These are phyloP conservation scores for Callyntrura sp. DNA, from an alignment of 2,888 invertebrate genomes.

Conservation along the genomic window DNA sequence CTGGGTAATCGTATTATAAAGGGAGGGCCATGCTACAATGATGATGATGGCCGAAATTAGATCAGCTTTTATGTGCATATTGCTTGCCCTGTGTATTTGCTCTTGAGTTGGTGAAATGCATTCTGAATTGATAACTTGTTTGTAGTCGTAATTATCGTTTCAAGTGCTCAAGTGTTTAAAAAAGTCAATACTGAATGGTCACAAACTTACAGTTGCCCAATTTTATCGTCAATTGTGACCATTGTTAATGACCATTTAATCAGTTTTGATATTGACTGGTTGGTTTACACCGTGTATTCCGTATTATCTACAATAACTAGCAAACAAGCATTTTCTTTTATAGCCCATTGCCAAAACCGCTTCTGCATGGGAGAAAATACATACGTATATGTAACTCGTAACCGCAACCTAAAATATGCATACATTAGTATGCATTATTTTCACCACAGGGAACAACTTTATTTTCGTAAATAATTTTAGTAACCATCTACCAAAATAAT, in stretches of 20 bases:
- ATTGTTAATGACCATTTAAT: neutral
- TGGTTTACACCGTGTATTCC: neutral
- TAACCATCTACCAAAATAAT: neutral
- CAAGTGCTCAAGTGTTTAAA: slow-evolving; percentile 10
- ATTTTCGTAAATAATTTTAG: neutral
- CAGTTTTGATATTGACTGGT: neutral
- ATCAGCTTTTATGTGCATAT: slow-evolving; percentile 7
- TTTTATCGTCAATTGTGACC: no score
- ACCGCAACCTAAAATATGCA: no score
- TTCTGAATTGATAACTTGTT: slow-evolving; percentile 51
- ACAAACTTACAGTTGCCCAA: no score
- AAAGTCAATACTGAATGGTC: neutral
- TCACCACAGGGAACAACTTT: no score
- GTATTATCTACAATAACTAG: neutral
- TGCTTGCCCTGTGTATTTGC: neutral
- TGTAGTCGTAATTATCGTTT: slow-evolving; percentile 8
- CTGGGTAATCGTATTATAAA: slow-evolving; percentile 13
- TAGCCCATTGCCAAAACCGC: no score
- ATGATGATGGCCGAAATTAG: slow-evolving; percentile 63
- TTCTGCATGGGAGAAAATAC: no score
- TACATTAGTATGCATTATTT: no score
- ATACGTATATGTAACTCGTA: no score
- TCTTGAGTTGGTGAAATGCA: neutral
- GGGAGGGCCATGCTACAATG: slow-evolving; percentile 4
- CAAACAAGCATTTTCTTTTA: neutral